Evolutionary conservation across 2,888 invertebrate genomes (phyloP).

Genomic region (Aradus depressus): DNA sequence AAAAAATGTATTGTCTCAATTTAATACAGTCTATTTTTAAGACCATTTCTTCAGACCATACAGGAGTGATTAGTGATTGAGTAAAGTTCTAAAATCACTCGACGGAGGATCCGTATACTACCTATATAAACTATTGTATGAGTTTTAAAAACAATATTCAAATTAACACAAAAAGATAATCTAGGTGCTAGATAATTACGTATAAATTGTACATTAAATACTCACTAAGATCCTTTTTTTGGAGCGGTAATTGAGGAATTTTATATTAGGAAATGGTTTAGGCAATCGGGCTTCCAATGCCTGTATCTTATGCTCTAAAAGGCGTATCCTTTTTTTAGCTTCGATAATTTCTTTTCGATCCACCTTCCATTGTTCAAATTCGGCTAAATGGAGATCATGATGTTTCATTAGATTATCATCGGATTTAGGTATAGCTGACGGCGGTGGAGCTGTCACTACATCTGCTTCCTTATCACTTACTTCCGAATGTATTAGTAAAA

Average conservation of each 20-base stretch:
- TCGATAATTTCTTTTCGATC: constrained; percentile 25
- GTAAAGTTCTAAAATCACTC: too few species aligned
- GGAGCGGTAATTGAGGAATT: constrained; percentile 81
- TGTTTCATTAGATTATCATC: neutral
- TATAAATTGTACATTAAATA: constrained; percentile 9
- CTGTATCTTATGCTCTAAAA: constrained; percentile 47
- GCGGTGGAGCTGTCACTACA: too few species aligned
- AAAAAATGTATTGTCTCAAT: too few species aligned
- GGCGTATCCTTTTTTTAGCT: constrained; percentile 26
- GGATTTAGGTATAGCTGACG: too few species aligned
- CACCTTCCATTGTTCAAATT: constrained; percentile 1
- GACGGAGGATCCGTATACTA: neutral
- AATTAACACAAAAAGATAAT: neutral
- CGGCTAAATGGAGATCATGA: constrained; percentile 4
- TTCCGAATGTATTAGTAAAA: too few species aligned
- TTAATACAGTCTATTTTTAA: too few species aligned
- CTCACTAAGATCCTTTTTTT: constrained; percentile 82
- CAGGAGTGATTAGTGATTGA: too few species aligned
- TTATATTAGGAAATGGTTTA: constrained; percentile 80
- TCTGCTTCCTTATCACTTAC: too few species aligned
- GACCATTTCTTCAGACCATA: too few species aligned
- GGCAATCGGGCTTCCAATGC: constrained; percentile 54
- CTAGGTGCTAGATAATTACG: neutral
- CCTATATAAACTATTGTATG: neutral
- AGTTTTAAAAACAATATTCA: constrained; percentile 6